Evolutionary conservation across 1,140 invertebrate genomes (phyloP).

Genomic region (Megalopta genalis): DNA sequence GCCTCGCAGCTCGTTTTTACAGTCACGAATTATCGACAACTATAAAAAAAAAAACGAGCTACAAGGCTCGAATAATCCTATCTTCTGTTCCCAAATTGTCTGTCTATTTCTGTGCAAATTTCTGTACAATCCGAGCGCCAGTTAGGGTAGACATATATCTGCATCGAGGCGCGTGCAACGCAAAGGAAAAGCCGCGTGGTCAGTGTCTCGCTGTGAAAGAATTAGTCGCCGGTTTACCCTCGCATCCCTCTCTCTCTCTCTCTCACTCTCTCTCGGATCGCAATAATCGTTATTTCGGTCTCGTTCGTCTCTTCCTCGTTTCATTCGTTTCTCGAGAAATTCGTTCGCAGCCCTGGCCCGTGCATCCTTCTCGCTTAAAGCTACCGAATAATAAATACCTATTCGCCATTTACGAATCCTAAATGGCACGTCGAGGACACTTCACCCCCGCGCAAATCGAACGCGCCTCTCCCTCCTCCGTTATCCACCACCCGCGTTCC

Average conservation of each 20-base stretch:
- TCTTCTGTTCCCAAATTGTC: too few relatives aligned
- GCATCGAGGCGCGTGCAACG: neutral
- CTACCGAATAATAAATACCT: conserved; percentile 62
- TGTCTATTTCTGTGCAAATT: too few relatives aligned
- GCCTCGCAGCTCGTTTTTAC: too few relatives aligned
- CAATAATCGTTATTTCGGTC: neutral
- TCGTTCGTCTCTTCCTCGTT: neutral
- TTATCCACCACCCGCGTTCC: too few relatives aligned
- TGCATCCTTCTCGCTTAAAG: conserved; percentile 60
- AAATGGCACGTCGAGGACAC: conserved; percentile 48
- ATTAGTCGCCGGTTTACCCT: neutral
- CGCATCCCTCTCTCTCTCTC: too few relatives aligned
- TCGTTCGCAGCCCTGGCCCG: conserved; percentile 14
- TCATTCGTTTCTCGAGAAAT: conserved; percentile 16
- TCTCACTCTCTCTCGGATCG: neutral
- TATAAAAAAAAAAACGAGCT: too few relatives aligned
- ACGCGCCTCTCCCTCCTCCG: too few relatives aligned
- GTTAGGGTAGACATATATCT: too few relatives aligned
- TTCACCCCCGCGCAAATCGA: conserved; percentile 18
- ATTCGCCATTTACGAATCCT: conserved; percentile 44
- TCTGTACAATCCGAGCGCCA: too few relatives aligned
- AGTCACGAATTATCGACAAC: too few relatives aligned
- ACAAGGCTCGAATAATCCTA: too few relatives aligned
- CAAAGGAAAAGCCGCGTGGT: neutral
- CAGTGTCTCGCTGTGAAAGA: too few relatives aligned